Base-by-base conservation (phyloP, 2,113 vertebrate genomes). In the Oreochromis niloticus region DNA sequence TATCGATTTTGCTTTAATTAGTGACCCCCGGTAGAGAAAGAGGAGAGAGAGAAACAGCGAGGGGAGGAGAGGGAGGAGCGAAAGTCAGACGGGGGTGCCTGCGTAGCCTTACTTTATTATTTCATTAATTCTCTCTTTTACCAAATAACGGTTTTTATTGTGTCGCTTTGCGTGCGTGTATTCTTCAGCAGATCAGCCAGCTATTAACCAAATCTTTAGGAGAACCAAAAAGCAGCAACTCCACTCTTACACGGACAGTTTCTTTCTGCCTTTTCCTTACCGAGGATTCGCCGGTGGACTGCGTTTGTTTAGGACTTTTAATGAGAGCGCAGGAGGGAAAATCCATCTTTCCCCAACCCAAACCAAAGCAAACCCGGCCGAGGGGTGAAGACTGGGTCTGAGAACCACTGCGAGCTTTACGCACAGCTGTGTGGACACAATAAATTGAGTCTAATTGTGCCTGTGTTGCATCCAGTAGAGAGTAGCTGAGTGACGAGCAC, bases 1-100 rank as follows among this genome's bases (percentile, higher is more conserved):
- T 87, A 95, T 96, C 78, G 94, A 95, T 96, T 95, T 88, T 48
- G 89, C 87, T 94, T 93, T 95, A 95, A 95, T 96, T 93, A 91
- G 91, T 90, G 93, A 91, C 90, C 93, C 85, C 89, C 83, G 95
- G 87, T 92, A 93, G 93, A 94, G 93, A 91, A 66, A 88, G 91
- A 91, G 83, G 82, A 79, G 85, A 54, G 87, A 88, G 87, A 88
- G 84, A 66, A 56, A 27, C 80, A 61, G 85, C 78, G 61, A 87
- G 57, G 79, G 88, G 87, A 90, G 93, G 88, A 93, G 93, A 93
- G 90, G 93, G 92, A 94, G 93, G 91, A 94, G 94, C 92, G 92
- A 88, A 85, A 89, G 91, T 94, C 91, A 82, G 90, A 83, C 87
- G 43, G 93, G 88, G 93, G 93, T 91, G 92, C 94, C 95, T 93